Evolutionary conservation across 1,140 invertebrate species (phyloP).

Genomic region (Eupeodes corollae): DNA sequence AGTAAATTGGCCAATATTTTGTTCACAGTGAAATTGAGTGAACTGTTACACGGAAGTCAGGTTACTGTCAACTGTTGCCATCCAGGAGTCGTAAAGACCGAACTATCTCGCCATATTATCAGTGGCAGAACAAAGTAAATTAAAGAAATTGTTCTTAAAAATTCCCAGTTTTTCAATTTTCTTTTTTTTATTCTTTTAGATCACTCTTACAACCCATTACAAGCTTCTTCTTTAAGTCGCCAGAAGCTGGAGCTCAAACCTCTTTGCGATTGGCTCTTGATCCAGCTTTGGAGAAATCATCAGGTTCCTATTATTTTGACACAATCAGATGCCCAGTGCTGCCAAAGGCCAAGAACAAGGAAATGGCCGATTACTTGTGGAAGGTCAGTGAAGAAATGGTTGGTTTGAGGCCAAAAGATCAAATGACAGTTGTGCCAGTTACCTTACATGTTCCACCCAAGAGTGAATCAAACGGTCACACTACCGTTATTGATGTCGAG

Average conservation of each 20-base stretch:
- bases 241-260: slow-evolving; percentile 65
- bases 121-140: slow-evolving; percentile 25
- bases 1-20: slow-evolving; percentile 67
- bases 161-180: slow-evolving; percentile 18
- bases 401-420: slow-evolving; percentile 10
- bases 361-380: slow-evolving; percentile 61
- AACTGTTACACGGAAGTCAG: slow-evolving; percentile 44
- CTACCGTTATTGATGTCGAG: no score
- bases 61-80: slow-evolving; percentile 59
- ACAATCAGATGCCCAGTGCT: slow-evolving; percentile 35
- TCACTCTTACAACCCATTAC: slow-evolving; percentile 19
- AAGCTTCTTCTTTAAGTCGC: slow-evolving; percentile 45
- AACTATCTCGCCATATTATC: slow-evolving; percentile 58
- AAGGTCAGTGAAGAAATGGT: slow-evolving; percentile 50
- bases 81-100: slow-evolving; percentile 62
- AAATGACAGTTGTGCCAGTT: no score
- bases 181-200: slow-evolving; percentile 9
- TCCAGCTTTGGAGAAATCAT: slow-evolving; percentile 54
- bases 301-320: slow-evolving; percentile 47
- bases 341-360: slow-evolving; percentile 35
- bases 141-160: no score
- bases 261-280: slow-evolving; percentile 65
- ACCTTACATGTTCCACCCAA: no score
- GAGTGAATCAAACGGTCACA: no score
- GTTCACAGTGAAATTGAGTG: slow-evolving; percentile 53